Evolutionary conservation across 2,888 invertebrate genomes (phyloP), one percentile per base, ranked within the genome.

Genomic region (Heliconius charithonia): DNA sequence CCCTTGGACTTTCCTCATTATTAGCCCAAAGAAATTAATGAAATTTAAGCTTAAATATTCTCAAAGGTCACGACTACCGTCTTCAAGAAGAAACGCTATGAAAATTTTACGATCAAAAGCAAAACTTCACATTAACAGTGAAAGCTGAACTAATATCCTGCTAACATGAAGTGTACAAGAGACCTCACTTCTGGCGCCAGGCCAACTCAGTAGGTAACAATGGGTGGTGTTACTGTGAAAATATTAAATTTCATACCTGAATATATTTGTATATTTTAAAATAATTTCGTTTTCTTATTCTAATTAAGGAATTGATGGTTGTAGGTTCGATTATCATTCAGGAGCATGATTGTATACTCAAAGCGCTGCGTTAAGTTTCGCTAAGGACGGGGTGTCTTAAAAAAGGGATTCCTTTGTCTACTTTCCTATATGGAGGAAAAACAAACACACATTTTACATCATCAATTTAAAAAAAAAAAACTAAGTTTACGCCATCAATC

Each of bases 151-250:
- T 72, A 59, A 72, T 59, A 72, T 72, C 59, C 32, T 72, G 59
- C 59, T 72, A 72, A 72, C 72, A 59, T 72, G 72, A 72, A 72
- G 59, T 59, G 32, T 37, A 72, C 59, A 72, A 32, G 72, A 72
- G 59, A 59, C 16, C 59, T 37, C n/a, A 59, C 59, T 37, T 37
- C 32, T 72, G 72, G 72, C 72, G 32, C n/a, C n/a, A 7, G 16
- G 32, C 72, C 72, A 72, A 72, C n/a, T n/a, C 25, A 59, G 37
- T 32, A 32, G 19, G 72, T 25, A 37, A 45, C n/a, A 69, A 13
- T 16, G 10, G 59, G 59, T 29, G 29, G 22, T 29, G n/a, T 37
- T 59, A 72, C 37, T n/a, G 27, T 32, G n/a, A 59, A 72, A 59
- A 72, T 72, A 59, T 37, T 19, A n/a, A 37, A 72, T 72, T 72